Evolutionary conservation across 2,113 vertebrate genomes (phyloP), one percentile per base, ranked within the genome.

Genomic region (Sclerurus mexicanus): DNA sequence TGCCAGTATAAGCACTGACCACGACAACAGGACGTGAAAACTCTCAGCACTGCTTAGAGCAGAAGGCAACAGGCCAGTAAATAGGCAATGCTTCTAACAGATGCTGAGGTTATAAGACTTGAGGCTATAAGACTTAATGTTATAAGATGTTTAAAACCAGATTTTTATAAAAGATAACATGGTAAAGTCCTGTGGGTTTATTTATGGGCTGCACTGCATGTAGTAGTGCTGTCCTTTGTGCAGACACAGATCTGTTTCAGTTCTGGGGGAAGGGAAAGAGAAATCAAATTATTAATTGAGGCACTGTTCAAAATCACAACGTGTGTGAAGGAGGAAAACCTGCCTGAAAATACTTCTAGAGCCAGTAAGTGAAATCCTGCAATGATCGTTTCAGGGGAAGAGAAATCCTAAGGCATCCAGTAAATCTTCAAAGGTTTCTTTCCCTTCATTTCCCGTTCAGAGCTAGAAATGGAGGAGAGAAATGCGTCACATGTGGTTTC

Each of bases 81-180:
- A 69, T 17, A 82, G 53, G 23, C 60, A 85, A 55, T 5, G 22
- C 56, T 83, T 76, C 56, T 46, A 74, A 72, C 58, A 85, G 86
- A 59, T 89, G 64, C 59, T 37, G 53, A 89, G 21, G 52, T 89
- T 89, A 63, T 83, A 66, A 86, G 47, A 56, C 49, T 77, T 85
- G 24, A 37, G 49, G 56, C 50, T 58, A 9, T 52, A 52, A 93
- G 35, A 60, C 40, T 42, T 14, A 42, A 42, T 14, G 6, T 42
- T 42, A 42, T 42, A 52, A 93, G 35, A 60, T 52, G 37, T 79
- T 95, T 90, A 20, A 76, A 95, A 58, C 1, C 27, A 81, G 52
- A 55, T 72, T 89, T 91, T 91, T 78, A 59, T 40, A 75, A 85
- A 91, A 78, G 22, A 35, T 87, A 47, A 55, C 60, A 59, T 28